These are phyloP conservation scores for Umimayanthus kanabou DNA, from an alignment of 92 coral and sea anemone species.

Conservation along the genomic window DNA sequence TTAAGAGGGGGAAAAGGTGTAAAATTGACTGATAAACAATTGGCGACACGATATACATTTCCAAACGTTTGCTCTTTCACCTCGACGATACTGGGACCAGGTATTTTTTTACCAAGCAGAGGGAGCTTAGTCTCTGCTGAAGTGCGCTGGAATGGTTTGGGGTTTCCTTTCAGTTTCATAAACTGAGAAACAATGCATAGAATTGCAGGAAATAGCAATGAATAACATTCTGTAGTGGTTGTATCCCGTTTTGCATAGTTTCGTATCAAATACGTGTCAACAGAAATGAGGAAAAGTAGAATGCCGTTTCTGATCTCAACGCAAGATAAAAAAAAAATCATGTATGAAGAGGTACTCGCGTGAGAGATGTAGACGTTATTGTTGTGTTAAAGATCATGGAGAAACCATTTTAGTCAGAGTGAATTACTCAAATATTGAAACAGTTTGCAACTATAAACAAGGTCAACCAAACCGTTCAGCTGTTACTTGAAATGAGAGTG, in stretches of 20 bases:
- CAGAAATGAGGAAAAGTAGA: constrained; percentile 1
- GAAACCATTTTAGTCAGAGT: background rate
- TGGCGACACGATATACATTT: background rate
- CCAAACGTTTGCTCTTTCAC: background rate
- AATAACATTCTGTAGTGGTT: background rate
- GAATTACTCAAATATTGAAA: background rate
- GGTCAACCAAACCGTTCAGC: background rate
- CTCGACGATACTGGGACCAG: background rate
- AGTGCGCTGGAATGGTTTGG: background rate
- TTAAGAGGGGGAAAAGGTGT: constrained; percentile 28
- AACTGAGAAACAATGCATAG: background rate
- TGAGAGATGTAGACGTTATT: background rate
- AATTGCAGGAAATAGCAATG: constrained; percentile 12
- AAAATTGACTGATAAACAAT: constrained; percentile 9
- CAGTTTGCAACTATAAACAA: background rate
- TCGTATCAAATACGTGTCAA: constrained; percentile 31
- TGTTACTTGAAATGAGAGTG: background rate
- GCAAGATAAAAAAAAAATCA: background rate
- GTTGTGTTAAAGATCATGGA: background rate
- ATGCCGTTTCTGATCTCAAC: background rate
- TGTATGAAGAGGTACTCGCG: background rate
- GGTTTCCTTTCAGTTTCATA: background rate
- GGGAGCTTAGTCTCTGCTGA: background rate
- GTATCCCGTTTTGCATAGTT: constrained; percentile 17
- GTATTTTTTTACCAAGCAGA: background rate